A percentile compares a stretch with the other conserved stretches of the same genome.
Evolutionary conservation across 1,140 invertebrate species (phyloP).

Genomic region (Apis laboriosa): DNA sequence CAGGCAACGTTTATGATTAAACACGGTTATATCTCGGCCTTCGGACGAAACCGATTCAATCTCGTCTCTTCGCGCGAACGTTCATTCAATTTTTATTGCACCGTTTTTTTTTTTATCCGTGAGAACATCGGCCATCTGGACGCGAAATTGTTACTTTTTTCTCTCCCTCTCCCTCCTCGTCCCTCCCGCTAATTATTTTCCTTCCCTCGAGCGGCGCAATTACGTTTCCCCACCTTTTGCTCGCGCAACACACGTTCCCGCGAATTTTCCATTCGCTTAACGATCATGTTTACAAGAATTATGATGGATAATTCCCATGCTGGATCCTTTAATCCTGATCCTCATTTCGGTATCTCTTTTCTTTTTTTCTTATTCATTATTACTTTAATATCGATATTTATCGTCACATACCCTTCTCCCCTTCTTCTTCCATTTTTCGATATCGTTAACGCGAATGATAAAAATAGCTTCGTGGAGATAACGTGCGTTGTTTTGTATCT

Average conservation of each 20-base stretch:
- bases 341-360: neutral
- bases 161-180: no score
- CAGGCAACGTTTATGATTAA: conserved; percentile 32
- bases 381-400: neutral
- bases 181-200: neutral
- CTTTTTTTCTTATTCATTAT: neutral
- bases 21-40: conserved; percentile 18
- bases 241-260: neutral
- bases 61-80: neutral
- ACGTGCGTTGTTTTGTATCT: no score
- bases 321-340: neutral
- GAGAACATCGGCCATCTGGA: conserved; percentile 28
- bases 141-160: neutral
- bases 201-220: neutral
- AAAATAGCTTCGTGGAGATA: no score
- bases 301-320: neutral
- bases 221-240: neutral
- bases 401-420: no score
- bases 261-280: neutral
- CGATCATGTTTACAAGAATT: neutral
- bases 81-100: conserved; percentile 29
- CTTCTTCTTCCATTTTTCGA: no score
- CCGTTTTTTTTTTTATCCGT: neutral
- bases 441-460: no score
- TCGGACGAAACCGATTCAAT: conserved; percentile 28